phyloP scores from a whole-genome alignment of 2,113 vertebrate species.

The Coregonus clupeaformis region DNA sequence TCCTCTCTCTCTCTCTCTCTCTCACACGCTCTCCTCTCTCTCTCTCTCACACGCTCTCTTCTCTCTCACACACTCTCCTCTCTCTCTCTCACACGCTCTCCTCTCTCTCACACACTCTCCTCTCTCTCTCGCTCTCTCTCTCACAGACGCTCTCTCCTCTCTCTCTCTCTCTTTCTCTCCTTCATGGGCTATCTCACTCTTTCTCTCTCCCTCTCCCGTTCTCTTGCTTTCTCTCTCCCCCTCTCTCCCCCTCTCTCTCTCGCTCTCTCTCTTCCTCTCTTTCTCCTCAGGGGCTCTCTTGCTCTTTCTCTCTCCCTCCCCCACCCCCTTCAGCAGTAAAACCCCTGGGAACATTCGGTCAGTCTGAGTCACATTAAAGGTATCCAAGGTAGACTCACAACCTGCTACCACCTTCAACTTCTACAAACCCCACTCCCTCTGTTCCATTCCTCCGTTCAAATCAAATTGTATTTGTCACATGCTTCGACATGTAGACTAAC shows the following conservation, averaged over 20 bases:
- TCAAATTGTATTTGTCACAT: too few species aligned
- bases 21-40: constrained; percentile 22
- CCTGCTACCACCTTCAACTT: constrained; percentile 43
- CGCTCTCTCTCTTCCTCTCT: constrained; percentile 70
- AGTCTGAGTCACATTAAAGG: constrained; percentile 68
- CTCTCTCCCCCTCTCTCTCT: constrained; percentile 13
- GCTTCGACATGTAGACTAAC: too few species aligned
- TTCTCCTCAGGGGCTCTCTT: constrained; percentile 31
- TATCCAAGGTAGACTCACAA: constrained; percentile 65
- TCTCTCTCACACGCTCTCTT: constrained; percentile 33
- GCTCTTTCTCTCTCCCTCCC: constrained; percentile 36
- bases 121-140: constrained; percentile 18
- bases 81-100: too few species aligned
- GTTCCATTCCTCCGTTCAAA: too few species aligned
- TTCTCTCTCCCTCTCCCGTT: constrained; percentile 5
- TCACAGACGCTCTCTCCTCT: background rate
- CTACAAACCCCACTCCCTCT: background rate
- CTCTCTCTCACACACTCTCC: constrained; percentile 68
- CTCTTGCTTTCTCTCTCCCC: constrained; percentile 36
- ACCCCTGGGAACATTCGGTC: constrained; percentile 68
- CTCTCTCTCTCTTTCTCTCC: too few species aligned
- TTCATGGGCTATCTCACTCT: too few species aligned
- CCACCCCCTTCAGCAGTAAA: constrained; percentile 54
- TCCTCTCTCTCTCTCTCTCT: too few species aligned
- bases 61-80: background rate